Percentiles rank a stretch among this genome's conserved stretches.
These are phyloP conservation scores for Phylloscopus collybita DNA, from an alignment of 2,797 vertebrate species.

Conservation along the genomic window DNA sequence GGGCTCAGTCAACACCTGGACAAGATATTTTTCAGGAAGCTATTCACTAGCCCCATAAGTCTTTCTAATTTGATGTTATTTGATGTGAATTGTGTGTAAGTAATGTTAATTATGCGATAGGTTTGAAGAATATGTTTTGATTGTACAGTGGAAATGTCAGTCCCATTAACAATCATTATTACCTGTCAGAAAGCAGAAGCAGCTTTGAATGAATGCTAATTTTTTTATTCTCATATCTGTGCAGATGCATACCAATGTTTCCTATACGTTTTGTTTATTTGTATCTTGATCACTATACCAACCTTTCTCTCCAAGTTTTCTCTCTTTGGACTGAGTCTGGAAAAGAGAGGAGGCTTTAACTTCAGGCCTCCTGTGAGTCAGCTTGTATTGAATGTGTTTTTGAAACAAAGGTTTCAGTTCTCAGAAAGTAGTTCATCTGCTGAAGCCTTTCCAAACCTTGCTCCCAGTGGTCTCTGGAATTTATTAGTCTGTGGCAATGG, in stretches of 20 bases:
- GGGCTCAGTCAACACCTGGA: neutral
- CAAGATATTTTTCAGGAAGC: neutral
- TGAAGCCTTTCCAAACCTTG: neutral
- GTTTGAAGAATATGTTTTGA: constrained; percentile 71
- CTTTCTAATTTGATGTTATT: constrained; percentile 62
- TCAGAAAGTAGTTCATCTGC: neutral
- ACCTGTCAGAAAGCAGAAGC: constrained; percentile 59
- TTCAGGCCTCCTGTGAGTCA: neutral
- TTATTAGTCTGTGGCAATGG: neutral
- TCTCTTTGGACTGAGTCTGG: neutral
- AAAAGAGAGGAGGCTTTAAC: neutral
- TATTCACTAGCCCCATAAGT: constrained; percentile 17
- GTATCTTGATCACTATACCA: neutral
- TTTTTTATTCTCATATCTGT: neutral
- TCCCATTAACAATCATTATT: constrained; percentile 75
- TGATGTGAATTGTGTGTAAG: constrained; percentile 63
- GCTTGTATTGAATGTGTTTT: neutral
- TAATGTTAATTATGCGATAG: constrained; percentile 68
- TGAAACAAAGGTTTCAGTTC: constrained; percentile 11
- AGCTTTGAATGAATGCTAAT: constrained; percentile 61
- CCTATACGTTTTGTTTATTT: neutral
- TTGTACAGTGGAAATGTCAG: constrained; percentile 73
- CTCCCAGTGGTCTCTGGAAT: neutral
- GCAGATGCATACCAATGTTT: constrained; percentile 44
- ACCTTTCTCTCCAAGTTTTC: neutral